These are phyloP conservation scores for Microtus ochrogaster DNA, from an alignment of 2,113 vertebrate genomes.

Conservation along the genomic window DNA sequence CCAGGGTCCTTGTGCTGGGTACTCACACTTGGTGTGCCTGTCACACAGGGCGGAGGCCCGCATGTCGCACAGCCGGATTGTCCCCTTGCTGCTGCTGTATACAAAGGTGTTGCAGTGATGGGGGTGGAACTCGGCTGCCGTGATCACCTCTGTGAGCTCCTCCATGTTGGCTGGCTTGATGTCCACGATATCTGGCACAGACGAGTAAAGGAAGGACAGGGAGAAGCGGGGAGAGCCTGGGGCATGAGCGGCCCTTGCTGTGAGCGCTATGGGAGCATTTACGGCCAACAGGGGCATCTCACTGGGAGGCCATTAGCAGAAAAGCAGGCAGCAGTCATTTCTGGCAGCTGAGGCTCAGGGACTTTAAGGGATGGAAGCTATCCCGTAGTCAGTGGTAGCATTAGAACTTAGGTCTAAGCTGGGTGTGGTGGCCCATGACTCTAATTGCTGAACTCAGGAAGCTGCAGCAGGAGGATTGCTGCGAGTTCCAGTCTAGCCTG, in stretches of 20 bases:
- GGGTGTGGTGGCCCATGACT: neutral
- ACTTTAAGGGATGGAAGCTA: neutral
- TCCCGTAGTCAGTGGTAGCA: neutral
- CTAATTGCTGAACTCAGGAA: neutral
- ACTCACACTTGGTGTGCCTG: conserved; percentile 97
- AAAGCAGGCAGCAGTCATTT: neutral
- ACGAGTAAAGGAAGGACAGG: conserved; percentile 87
- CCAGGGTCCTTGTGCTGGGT: neutral
- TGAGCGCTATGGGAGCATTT: accelerated
- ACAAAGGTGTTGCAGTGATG: conserved; percentile 97
- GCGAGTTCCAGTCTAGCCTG: neutral
- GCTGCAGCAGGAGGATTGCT: neutral
- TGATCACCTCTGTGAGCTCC: conserved; percentile 97
- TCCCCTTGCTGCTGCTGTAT: conserved; percentile 99
- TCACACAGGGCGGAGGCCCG: conserved; percentile 94
- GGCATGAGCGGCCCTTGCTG: accelerated
- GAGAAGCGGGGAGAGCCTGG: neutral
- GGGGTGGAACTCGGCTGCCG: conserved; percentile 95
- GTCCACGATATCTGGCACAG: conserved; percentile 94
- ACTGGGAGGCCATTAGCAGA: neutral
- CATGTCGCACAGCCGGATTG: conserved; percentile 97
- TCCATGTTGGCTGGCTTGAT: conserved; percentile 98
- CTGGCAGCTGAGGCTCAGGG: neutral
- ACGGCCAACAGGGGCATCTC: accelerated
- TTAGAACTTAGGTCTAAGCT: neutral